Base-by-base conservation (phyloP, 2,797 vertebrate genomes). In the Centroberyx gerrardi region DNA sequence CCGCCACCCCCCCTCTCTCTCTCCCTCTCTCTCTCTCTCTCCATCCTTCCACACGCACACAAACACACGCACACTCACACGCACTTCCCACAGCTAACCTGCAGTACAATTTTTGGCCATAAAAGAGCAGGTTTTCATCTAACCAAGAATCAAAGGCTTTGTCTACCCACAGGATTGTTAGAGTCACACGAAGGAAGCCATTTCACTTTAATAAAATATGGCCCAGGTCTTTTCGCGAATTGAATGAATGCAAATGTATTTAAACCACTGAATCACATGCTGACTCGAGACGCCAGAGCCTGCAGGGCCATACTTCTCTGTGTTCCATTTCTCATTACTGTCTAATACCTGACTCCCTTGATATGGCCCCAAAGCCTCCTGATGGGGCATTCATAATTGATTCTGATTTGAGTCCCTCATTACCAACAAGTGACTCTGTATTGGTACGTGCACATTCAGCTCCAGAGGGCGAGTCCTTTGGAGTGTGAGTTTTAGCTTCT, bases 341-440 rank as follows among this genome's bases (percentile, higher is more conserved):
- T 85, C 89, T 83, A 89, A 87, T 89, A 86, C 86, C 89, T 91
- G 76, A 78, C 77, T 90, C 85, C 83, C 88, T 88, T 78, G 84
- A 90, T 87, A 85, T 86, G 78, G 86, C 90, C 85, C 88, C 78
- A 63, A 74, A 93, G 89, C 82, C 71, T 89, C 83, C 85, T 92
- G 86, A 87, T 87, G 82, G 87, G 92, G 86, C 90, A 93, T 94
- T 88, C 88, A 95, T 94, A 95, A 95, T 94, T 94, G 90, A 94
- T 94, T 94, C 88, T 85, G 90, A 92, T 94, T 86, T 75, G 80
- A 84, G 63, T 80, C 83, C 66, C 90, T 93, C 88, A 91, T 93
- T 88, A 93, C 88, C 85, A 92, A 91, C 91, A 92, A 92, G 90
- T 92, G 89, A 92, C 81, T 91, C 78, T 78, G 73, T 79, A 68